Percentiles rank a stretch among this genome's conserved stretches.
These are phyloP conservation scores for Brachyopa scutellaris DNA, from an alignment of 2,888 invertebrate genomes.

Conservation along the genomic window DNA sequence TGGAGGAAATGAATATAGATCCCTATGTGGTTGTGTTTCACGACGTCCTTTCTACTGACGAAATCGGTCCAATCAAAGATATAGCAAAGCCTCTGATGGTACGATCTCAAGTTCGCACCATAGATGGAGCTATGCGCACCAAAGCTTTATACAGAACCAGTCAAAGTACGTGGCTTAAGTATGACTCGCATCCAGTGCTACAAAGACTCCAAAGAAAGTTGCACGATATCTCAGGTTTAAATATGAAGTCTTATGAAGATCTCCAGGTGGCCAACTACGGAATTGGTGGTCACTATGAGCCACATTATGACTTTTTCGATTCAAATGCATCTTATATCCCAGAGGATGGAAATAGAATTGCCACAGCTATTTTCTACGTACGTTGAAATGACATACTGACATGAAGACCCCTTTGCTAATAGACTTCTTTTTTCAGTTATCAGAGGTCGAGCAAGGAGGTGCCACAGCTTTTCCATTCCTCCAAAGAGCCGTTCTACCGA, in stretches of 20 bases:
- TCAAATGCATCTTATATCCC: slow-evolving; percentile 82
- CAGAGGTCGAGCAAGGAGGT: slow-evolving; percentile 97
- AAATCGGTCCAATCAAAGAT: slow-evolving; percentile 83
- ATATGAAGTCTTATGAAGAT: slow-evolving; percentile 84
- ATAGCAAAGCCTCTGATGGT: slow-evolving; percentile 83
- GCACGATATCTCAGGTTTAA: slow-evolving; percentile 84
- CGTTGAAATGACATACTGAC: slow-evolving; percentile 82
- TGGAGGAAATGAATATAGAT: slow-evolving; percentile 83
- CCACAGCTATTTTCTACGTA: slow-evolving; percentile 97
- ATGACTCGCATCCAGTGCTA: slow-evolving; percentile 71
- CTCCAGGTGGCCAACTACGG: slow-evolving; percentile 87
- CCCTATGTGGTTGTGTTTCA: slow-evolving; percentile 84
- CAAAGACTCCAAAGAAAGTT: slow-evolving; percentile 83
- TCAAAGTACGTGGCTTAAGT: slow-evolving; percentile 83
- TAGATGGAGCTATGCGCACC: slow-evolving; percentile 90
- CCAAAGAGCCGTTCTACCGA: slow-evolving; percentile 92
- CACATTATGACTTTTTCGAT: slow-evolving; percentile 84
- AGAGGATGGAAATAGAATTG: slow-evolving; percentile 92
- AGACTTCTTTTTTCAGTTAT: slow-evolving; percentile 86
- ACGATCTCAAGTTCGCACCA: slow-evolving; percentile 87
- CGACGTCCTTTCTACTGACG: slow-evolving; percentile 83
- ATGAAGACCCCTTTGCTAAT: slow-evolving; percentile 75
- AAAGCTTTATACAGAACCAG: slow-evolving; percentile 87
- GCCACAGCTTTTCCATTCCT: slow-evolving; percentile 97
- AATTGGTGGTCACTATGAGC: slow-evolving; percentile 87